Evolutionary conservation across 2,113 vertebrate genomes (phyloP).

Genomic region (Seriola dumerili): DNA sequence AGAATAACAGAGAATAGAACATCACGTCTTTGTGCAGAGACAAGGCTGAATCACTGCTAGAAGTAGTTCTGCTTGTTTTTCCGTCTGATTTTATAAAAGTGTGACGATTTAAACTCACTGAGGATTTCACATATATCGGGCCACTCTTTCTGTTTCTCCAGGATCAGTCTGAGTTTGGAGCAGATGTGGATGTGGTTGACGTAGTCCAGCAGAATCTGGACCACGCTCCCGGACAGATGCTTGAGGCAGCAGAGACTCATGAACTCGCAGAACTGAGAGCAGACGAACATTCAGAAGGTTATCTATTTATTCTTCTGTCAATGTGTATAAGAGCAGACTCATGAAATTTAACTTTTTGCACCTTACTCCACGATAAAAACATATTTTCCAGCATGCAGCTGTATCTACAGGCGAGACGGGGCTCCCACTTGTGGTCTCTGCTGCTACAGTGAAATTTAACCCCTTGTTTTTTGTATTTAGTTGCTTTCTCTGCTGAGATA

Average conservation of each 20-base stretch:
- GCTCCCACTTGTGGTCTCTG: too few relatives aligned
- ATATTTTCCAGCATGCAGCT: too few relatives aligned
- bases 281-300: not conserved
- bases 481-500: too few relatives aligned
- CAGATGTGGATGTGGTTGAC: slow-evolving; percentile 87
- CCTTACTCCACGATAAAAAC: too few relatives aligned
- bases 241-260: slow-evolving; percentile 88
- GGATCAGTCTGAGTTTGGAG: slow-evolving; percentile 82
- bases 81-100: too few relatives aligned
- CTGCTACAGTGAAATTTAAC: too few relatives aligned
- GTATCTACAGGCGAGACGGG: too few relatives aligned
- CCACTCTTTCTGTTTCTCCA: slow-evolving; percentile 89
- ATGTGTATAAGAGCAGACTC: not conserved
- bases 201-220: slow-evolving; percentile 88
- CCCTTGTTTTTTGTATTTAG: too few relatives aligned
- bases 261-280: slow-evolving; percentile 89
- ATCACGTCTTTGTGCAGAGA: too few relatives aligned
- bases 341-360: too few relatives aligned
- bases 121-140: slow-evolving; percentile 85
- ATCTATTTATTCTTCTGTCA: not conserved
- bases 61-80: too few relatives aligned
- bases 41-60: too few relatives aligned
- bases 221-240: slow-evolving; percentile 85
- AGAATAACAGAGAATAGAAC: not conserved
- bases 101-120: slow-evolving; percentile 72